Conservation (phyloP, 2,888 invertebrate genomes). For the Masnerella sp. region DNA sequence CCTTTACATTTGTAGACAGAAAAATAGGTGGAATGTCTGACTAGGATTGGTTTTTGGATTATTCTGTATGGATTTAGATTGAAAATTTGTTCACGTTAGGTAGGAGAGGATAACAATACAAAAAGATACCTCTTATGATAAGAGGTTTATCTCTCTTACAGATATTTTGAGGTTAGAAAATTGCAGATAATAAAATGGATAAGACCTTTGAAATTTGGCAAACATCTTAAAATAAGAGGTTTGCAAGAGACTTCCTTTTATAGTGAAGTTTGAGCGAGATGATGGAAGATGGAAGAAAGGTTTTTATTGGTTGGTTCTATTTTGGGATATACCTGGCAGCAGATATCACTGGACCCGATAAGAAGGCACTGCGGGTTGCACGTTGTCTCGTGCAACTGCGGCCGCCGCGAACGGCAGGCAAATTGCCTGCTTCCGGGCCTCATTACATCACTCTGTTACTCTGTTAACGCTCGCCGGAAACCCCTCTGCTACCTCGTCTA, state of each 20-base stretch:
- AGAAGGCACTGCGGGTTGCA: constrained; percentile 69
- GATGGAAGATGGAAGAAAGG: not conserved
- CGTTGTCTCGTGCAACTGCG: constrained; percentile 77
- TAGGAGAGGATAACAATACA: too few species aligned
- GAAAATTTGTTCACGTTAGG: too few species aligned
- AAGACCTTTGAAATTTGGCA: too few species aligned
- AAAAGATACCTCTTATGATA: too few species aligned
- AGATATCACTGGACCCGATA: constrained; percentile 66
- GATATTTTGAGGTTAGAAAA: too few species aligned
- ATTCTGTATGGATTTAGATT: too few species aligned
- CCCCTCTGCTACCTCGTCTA: constrained; percentile 76
- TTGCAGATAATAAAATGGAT: not conserved
- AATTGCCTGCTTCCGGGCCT: constrained; percentile 78
- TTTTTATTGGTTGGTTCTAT: not conserved
- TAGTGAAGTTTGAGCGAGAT: not conserved
- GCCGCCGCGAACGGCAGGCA: constrained; percentile 74
- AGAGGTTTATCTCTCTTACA: too few species aligned
- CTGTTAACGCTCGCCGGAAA: constrained; percentile 78
- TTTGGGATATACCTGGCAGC: constrained; percentile 55
- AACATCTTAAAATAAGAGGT: too few species aligned
- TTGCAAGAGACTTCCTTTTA: too few species aligned
- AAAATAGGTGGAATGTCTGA: too few species aligned
- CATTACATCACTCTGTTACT: constrained; percentile 78
- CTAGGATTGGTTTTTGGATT: too few species aligned
- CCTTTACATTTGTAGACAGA: too few species aligned